A percentile compares a stretch with the other conserved stretches of the same genome.
Evolutionary conservation across 2,113 vertebrate genomes (phyloP).

Genomic region (Phyllostomus discolor): DNA sequence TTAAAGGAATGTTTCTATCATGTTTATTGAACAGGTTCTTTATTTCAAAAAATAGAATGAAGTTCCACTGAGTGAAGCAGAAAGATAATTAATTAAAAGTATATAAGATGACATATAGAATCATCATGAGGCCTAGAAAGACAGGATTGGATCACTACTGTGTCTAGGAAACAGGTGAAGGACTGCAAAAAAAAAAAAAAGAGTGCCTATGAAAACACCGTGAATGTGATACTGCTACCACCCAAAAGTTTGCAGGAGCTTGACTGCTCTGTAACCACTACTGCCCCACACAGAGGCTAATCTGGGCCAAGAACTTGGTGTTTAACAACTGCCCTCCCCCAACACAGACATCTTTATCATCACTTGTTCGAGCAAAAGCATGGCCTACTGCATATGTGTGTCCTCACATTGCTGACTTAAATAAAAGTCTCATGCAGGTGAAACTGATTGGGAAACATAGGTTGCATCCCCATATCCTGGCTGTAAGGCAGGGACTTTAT

Average conservation of each 20-base stretch:
- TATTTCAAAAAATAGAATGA: not conserved
- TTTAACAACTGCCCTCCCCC: not conserved
- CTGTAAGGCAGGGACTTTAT: not conserved
- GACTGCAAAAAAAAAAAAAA: not conserved
- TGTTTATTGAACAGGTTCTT: not conserved
- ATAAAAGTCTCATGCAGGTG: accelerated
- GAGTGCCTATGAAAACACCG: not conserved
- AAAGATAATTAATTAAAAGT: not conserved
- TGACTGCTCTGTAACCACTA: accelerated
- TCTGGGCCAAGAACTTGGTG: accelerated
- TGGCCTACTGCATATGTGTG: not conserved
- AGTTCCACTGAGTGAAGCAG: not conserved
- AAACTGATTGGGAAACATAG: not conserved
- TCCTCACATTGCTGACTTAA: not conserved
- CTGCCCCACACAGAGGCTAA: accelerated
- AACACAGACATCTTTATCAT: accelerated
- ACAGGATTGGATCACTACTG: not conserved
- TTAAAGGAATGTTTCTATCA: not conserved
- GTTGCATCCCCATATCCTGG: not conserved
- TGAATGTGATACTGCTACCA: too few relatives aligned
- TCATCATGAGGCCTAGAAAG: not conserved
- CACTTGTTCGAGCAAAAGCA: not conserved
- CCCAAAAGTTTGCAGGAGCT: not conserved
- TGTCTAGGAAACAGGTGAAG: not conserved
- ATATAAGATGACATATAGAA: not conserved